phyloP scores from a whole-genome alignment of 2,888 invertebrate species.

The Ennomos erosarius region DNA sequence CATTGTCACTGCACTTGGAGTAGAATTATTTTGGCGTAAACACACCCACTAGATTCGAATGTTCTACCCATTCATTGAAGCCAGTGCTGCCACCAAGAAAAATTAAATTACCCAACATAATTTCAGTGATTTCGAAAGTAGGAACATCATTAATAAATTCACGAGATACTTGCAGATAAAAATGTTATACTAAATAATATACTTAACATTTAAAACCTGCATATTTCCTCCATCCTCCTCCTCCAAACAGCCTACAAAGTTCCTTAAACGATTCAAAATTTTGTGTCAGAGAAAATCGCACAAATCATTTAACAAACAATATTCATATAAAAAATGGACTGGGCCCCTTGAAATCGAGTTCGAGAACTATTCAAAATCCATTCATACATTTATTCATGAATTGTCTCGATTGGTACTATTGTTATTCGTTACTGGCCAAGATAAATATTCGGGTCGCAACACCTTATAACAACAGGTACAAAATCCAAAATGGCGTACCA shows the following conservation, averaged over 20 bases:
- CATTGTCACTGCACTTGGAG: too few species aligned
- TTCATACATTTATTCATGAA: slow-evolving; percentile 48
- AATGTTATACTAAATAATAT: too few species aligned
- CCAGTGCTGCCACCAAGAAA: too few species aligned
- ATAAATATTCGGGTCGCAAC: slow-evolving; percentile 15
- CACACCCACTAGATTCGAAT: too few species aligned
- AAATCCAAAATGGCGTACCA: slow-evolving; percentile 20
- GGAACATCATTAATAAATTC: too few species aligned
- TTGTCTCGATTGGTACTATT: slow-evolving; percentile 45
- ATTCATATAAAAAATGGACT: slow-evolving; percentile 43
- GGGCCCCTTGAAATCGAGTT: slow-evolving; percentile 35
- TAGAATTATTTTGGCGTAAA: too few species aligned
- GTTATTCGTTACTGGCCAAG: slow-evolving; percentile 37
- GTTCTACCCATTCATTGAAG: too few species aligned
- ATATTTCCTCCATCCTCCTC: too few species aligned
- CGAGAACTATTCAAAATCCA: slow-evolving; percentile 42
- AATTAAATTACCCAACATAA: too few species aligned
- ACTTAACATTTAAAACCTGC: slow-evolving; percentile 4
- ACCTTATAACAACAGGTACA: slow-evolving; percentile 17
- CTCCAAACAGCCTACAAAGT: slow-evolving; percentile 7
- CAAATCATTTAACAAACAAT: slow-evolving; percentile 41
- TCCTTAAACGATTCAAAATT: slow-evolving; percentile 14
- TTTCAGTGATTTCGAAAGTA: too few species aligned
- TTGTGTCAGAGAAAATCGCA: slow-evolving; percentile 21
- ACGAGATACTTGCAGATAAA: too few species aligned